Conservation (phyloP, 2,888 invertebrate species). For the Apomyelois bistriatella region DNA sequence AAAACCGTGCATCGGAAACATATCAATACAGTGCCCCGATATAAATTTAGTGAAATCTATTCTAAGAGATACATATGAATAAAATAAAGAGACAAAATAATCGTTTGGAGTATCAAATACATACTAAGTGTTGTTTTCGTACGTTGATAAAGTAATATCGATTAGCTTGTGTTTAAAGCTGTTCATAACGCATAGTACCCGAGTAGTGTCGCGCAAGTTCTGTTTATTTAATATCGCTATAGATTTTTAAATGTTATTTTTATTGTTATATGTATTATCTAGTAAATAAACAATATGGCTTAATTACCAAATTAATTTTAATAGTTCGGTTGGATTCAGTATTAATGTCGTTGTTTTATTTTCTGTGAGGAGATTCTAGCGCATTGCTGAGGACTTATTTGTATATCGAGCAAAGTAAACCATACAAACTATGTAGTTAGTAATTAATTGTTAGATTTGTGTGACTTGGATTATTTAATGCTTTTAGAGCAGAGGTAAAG, state of each 20-base stretch:
- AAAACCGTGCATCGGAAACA: slow-evolving; percentile 87
- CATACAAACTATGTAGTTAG: slow-evolving; percentile 76
- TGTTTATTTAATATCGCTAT: slow-evolving; percentile 53
- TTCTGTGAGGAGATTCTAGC: slow-evolving; percentile 49
- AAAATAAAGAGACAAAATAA: slow-evolving; percentile 73
- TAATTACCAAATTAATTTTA: slow-evolving; percentile 75
- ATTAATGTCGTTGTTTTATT: slow-evolving; percentile 69
- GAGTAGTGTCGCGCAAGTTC: slow-evolving; percentile 69
- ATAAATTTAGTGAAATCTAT: slow-evolving; percentile 79
- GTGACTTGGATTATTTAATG: slow-evolving; percentile 78
- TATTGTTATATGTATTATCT: slow-evolving; percentile 63
- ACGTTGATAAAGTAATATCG: slow-evolving; percentile 51
- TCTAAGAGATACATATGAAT: slow-evolving; percentile 78
- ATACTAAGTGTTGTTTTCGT: slow-evolving; percentile 75
- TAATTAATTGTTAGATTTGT: slow-evolving; percentile 80
- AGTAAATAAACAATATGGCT: slow-evolving; percentile 61
- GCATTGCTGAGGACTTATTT: slow-evolving; percentile 66
- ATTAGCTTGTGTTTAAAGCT: slow-evolving; percentile 52
- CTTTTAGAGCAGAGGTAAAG: slow-evolving; percentile 77
- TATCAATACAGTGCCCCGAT: slow-evolving; percentile 90
- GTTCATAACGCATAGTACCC: slow-evolving; percentile 54
- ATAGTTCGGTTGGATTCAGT: slow-evolving; percentile 74
- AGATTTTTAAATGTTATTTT: slow-evolving; percentile 52
- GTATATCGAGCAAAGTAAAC: slow-evolving; percentile 78
- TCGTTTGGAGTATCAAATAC: slow-evolving; percentile 75